Conservation (phyloP, 2,113 vertebrate genomes). For the Pterophyllum scalare region DNA sequence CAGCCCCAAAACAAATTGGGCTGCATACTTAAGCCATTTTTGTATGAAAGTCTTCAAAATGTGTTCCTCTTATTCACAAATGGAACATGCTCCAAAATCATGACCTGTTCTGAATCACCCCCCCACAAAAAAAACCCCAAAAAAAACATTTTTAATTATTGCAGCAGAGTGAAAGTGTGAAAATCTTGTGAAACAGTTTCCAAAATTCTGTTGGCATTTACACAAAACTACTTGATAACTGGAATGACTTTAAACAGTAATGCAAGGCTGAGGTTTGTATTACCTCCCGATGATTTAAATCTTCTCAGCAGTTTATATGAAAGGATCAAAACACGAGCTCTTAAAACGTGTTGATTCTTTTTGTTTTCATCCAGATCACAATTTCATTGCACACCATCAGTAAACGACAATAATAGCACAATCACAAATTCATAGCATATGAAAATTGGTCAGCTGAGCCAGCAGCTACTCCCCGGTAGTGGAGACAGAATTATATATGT, state of each 20-base stretch:
- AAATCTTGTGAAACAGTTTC: not conserved
- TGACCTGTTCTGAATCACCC: not conserved
- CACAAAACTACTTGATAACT: not conserved
- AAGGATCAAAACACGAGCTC: not conserved
- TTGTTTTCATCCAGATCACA: not conserved
- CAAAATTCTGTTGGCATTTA: not conserved
- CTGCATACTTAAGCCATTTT: not conserved
- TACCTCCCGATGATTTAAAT: not conserved
- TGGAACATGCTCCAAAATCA: not conserved
- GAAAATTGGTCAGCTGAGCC: constrained; percentile 1
- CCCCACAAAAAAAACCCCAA: not conserved
- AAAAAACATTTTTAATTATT: not conserved
- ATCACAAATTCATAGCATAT: not conserved
- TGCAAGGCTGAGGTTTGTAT: not conserved
- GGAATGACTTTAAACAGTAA: not conserved
- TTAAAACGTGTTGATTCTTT: not conserved
- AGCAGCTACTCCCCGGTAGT: not conserved
- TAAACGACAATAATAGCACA: not conserved
- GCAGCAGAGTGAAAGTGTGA: not conserved
- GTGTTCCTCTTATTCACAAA: not conserved
- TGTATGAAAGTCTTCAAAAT: not conserved
- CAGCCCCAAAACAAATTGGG: not conserved
- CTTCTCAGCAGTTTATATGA: not conserved
- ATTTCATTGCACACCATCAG: not conserved
- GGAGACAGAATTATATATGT: constrained; percentile 10